Evolutionary conservation across 2,113 vertebrate species (phyloP).

Genomic region (Genyomyrus donnyi): DNA sequence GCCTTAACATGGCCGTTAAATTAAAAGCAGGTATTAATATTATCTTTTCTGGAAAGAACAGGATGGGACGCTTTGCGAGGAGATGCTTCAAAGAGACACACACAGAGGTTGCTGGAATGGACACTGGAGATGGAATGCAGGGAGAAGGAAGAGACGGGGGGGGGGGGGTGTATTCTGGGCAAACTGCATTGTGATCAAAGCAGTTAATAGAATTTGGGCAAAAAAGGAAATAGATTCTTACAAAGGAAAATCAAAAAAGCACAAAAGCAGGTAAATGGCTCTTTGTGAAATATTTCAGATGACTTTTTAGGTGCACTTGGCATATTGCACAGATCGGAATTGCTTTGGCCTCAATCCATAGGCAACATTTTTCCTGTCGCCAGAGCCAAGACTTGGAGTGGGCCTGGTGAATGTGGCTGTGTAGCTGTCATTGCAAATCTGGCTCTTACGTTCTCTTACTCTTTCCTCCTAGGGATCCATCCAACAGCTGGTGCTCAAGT

Average conservation of each 20-base stretch:
- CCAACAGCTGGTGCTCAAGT: slow-evolving; percentile 77
- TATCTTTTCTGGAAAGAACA: background rate
- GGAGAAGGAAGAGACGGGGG: background rate
- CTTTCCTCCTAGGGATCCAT: slow-evolving; percentile 73
- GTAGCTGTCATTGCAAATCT: background rate
- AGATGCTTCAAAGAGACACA: background rate
- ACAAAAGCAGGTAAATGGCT: background rate
- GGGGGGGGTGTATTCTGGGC: background rate
- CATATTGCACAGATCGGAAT: background rate
- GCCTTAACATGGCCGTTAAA: slow-evolving; percentile 12
- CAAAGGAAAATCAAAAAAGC: background rate
- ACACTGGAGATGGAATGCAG: background rate
- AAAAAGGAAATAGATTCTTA: background rate
- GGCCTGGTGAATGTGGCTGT: background rate
- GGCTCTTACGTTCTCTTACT: slow-evolving; percentile 4
- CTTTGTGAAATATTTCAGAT: background rate
- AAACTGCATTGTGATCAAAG: background rate
- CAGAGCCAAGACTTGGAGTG: background rate
- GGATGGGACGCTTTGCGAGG: background rate
- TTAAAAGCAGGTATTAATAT: slow-evolving; percentile 41
- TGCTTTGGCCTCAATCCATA: background rate
- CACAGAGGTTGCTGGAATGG: background rate
- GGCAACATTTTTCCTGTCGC: slow-evolving; percentile 8
- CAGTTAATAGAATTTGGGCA: background rate
- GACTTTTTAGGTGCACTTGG: background rate